These are phyloP conservation scores for Mystacornis crossleyi DNA, from an alignment of 2,113 vertebrate species.

Conservation along the genomic window DNA sequence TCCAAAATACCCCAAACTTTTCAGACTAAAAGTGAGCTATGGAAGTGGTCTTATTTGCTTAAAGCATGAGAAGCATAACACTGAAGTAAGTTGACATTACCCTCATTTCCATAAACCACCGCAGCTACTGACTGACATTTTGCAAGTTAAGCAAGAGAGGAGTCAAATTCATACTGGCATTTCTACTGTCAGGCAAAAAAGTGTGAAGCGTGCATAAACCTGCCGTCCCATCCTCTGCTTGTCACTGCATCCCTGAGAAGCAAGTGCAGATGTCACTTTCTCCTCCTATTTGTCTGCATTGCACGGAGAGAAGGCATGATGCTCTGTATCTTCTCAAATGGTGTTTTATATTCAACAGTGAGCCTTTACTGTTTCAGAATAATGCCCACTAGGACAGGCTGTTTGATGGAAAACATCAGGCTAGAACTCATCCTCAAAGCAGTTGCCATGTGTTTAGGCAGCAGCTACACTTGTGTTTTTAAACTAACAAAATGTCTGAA, in stretches of 20 bases:
- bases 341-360: not conserved
- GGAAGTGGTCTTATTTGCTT: not conserved
- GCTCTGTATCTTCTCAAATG: not conserved
- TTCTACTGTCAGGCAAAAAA: conserved; percentile 25
- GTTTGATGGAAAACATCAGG: not conserved
- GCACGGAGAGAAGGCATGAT: not conserved
- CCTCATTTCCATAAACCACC: conserved; percentile 45
- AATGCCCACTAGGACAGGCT: not conserved
- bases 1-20: not conserved
- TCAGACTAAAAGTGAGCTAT: not conserved
- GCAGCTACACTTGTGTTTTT: not conserved
- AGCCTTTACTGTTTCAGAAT: not conserved
- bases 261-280: not conserved
- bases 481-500: not conserved
- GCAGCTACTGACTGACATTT: conserved; percentile 21
- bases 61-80: conserved; percentile 9
- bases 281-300: not conserved
- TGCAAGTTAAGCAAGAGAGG: conserved; percentile 24
- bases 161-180: conserved; percentile 49
- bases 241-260: not conserved
- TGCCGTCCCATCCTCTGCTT: not conserved
- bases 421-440: not conserved
- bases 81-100: conserved; percentile 49
- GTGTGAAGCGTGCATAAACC: not conserved
- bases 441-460: not conserved